Evolutionary conservation across 2,113 vertebrate species (phyloP).

Genomic region (Pterophyllum scalare): DNA sequence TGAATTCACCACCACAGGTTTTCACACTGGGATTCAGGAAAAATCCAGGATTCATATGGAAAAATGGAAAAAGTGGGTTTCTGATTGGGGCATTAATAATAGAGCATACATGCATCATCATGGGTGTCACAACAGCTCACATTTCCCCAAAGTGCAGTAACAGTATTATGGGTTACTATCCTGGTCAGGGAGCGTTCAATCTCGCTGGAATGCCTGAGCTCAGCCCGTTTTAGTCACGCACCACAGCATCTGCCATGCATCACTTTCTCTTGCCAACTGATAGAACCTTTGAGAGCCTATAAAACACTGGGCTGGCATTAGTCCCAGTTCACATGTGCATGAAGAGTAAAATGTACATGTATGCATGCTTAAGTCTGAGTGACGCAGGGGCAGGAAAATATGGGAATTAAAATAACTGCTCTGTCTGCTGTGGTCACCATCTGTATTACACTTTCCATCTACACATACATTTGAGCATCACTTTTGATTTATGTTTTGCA

Average conservation of each 20-base stretch:
- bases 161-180: slow-evolving; percentile 40
- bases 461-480: not conserved
- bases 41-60: not conserved
- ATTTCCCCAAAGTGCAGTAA: slow-evolving; percentile 37
- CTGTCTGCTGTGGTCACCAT: not conserved
- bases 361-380: not conserved
- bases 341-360: not conserved
- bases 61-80: not conserved
- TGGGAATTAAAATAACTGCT: not conserved
- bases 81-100: not conserved
- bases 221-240: slow-evolving; percentile 48
- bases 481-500: not conserved
- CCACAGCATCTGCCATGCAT: slow-evolving; percentile 48
- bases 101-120: slow-evolving; percentile 5
- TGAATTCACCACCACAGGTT: not conserved
- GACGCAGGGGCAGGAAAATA: not conserved
- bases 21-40: not conserved
- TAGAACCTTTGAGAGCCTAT: not conserved
- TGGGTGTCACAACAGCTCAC: slow-evolving; percentile 28
- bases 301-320: slow-evolving; percentile 14
- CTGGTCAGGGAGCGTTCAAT: slow-evolving; percentile 28
- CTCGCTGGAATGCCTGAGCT: slow-evolving; percentile 57
- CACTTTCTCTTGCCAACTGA: slow-evolving; percentile 34
- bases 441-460: not conserved
- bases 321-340: slow-evolving; percentile 47